phyloP scores from a whole-genome alignment of 2,797 vertebrate genomes.

The Chaenodraco wilsoni region DNA sequence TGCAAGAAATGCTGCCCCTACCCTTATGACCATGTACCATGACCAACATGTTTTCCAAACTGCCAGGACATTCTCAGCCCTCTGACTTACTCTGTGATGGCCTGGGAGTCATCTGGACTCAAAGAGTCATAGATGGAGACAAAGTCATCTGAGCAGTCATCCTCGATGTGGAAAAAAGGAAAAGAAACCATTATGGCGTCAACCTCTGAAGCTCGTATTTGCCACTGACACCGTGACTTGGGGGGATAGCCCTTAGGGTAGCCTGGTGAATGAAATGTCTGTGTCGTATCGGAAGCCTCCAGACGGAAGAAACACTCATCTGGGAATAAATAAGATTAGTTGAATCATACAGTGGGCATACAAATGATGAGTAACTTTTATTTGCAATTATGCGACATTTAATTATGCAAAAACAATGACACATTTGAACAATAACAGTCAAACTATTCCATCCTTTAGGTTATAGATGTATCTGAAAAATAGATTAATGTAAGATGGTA shows the following conservation, averaged over 20 bases:
- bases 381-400: not conserved
- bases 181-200: constrained; percentile 74
- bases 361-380: not conserved
- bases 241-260: constrained; percentile 63
- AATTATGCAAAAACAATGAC: not conserved
- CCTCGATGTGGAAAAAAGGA: constrained; percentile 80
- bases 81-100: constrained; percentile 83
- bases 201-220: constrained; percentile 75
- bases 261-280: constrained; percentile 66
- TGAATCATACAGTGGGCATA: constrained; percentile 2
- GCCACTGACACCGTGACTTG: constrained; percentile 83
- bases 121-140: constrained; percentile 84
- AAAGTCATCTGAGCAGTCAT: constrained; percentile 83
- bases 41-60: not conserved
- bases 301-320: constrained; percentile 74
- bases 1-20: not conserved
- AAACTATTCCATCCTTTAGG: constrained; percentile 3
- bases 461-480: constrained; percentile 18
- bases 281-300: constrained; percentile 36
- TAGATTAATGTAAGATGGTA: constrained; percentile 18
- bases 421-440: constrained; percentile 14
- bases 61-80: not conserved
- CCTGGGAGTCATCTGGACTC: constrained; percentile 79
- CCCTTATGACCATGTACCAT: not conserved
- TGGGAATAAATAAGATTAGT: constrained; percentile 44